Base-by-base conservation (phyloP, 2,888 invertebrate genomes). In the Ptychoptera albimana region DNA sequence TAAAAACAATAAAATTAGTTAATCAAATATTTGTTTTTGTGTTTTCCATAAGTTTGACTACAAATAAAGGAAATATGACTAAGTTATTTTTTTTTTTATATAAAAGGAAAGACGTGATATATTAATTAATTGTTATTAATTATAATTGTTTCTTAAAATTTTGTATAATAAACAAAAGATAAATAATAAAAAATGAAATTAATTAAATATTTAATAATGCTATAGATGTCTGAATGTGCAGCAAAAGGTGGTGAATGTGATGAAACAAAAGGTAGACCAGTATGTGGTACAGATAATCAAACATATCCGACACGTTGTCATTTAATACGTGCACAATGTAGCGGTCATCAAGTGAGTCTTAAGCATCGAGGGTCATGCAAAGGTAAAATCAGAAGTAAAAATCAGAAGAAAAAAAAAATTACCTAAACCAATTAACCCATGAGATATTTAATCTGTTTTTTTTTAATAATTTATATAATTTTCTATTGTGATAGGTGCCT, bases 281-380 rank as follows among this genome's bases (percentile, higher is more conserved):
- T 66, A 32, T 66, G 66, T 43, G 66, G 66, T 16, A 64, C 66
- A 31, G 86, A 92, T 60, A 83, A 83, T 12, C 71, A 79, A 50
- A 87, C 87, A 23, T 92, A 92, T 67, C 72, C 78, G 37, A 80
- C 81, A 49, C 72, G 80, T 50, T 92, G 92, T 60, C 81, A 82
- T 52, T 71, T 91, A 50, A 71, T 82, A 56, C 72, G 75, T 51
- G 80, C 78, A 23, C 81, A 84, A 58, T 92, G 92, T 59, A 71
- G 74, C 51, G 79, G 81, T n/a, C 71, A 72, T 54, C 74, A 76
- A 46, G 73, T 88, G 39, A 74, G 78, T 44, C 67, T 87, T 45
- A 79, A 78, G 51, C 79, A 81, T 58, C 74, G 75, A 48, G 86
- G 85, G 41, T 73, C 77, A 35, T 88, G 87, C 59, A 71, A 73